A percentile compares a stretch with the other conserved stretches of the same genome.
Evolutionary conservation across 2,113 vertebrate genomes (phyloP).

Genomic region (Datnioides undecimradiatus): DNA sequence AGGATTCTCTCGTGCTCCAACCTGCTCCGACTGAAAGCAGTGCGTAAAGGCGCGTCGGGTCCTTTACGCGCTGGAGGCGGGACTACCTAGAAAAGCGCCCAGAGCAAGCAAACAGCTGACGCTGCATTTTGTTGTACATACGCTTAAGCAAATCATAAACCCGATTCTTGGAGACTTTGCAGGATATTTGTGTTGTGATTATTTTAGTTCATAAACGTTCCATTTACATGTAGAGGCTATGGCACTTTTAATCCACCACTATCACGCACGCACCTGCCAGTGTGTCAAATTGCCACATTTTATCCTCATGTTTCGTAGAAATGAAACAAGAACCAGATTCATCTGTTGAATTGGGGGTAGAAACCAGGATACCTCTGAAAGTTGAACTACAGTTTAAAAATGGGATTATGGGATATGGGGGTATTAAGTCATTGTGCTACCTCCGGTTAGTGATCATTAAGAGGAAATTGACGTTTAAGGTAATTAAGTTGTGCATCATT

Average conservation of each 20-base stretch:
- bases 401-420: background rate
- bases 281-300: background rate
- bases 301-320: background rate
- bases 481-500: background rate
- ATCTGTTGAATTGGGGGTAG: background rate
- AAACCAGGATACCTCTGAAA: background rate
- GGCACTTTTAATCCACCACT: background rate
- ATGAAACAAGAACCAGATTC: background rate
- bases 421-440: background rate
- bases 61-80: constrained; percentile 69
- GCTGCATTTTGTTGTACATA: background rate
- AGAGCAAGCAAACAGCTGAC: background rate
- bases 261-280: background rate
- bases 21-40: constrained; percentile 18
- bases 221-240: background rate
- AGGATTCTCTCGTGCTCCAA: constrained; percentile 23
- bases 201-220: background rate
- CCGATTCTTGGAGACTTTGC: background rate
- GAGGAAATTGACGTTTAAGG: background rate
- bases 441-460: background rate
- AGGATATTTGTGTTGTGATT: background rate
- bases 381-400: background rate
- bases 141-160: background rate
- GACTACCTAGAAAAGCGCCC: constrained; percentile 11
- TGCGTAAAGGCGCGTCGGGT: constrained; percentile 61